Percentiles rank a stretch among this genome's conserved stretches.
Conservation (phyloP, 2,888 invertebrate genomes). For the Galeruca laticollis region DNA sequence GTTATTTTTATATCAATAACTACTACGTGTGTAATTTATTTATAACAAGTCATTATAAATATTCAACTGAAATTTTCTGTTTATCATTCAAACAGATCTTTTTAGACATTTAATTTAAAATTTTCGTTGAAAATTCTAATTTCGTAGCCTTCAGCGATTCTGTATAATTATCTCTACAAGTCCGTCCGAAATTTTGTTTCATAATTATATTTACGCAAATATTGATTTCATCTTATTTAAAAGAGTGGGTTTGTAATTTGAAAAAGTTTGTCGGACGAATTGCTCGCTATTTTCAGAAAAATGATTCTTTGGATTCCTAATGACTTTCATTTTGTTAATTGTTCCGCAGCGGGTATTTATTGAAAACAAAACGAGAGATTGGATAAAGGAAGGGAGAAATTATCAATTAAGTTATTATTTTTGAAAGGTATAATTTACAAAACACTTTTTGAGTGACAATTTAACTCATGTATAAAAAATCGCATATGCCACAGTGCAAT, state of each 20-base stretch:
- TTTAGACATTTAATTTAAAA: constrained; percentile 17
- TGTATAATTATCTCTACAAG: constrained; percentile 33
- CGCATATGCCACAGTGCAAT: too few species aligned
- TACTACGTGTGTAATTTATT: too few species aligned
- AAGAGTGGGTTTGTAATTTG: constrained; percentile 24
- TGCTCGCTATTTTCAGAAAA: background rate
- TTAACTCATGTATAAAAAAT: too few species aligned
- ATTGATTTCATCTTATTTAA: constrained; percentile 34
- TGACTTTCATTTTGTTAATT: background rate
- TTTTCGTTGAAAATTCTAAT: constrained; percentile 35
- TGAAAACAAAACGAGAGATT: background rate
- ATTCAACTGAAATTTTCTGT: background rate
- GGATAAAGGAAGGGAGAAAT: too few species aligned
- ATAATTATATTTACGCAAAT: constrained; percentile 39
- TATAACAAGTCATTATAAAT: too few species aligned
- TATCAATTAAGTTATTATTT: too few species aligned
- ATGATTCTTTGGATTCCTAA: background rate
- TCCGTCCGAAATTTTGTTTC: constrained; percentile 30
- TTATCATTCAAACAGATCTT: background rate
- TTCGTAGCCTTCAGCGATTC: constrained; percentile 29
- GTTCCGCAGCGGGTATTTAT: background rate
- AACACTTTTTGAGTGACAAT: too few species aligned
- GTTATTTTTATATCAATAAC: too few species aligned
- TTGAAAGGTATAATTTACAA: too few species aligned
- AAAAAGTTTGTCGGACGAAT: constrained; percentile 16